These are phyloP conservation scores for Synergus laeviventris DNA, from an alignment of 2,888 invertebrate genomes.

Conservation along the genomic window DNA sequence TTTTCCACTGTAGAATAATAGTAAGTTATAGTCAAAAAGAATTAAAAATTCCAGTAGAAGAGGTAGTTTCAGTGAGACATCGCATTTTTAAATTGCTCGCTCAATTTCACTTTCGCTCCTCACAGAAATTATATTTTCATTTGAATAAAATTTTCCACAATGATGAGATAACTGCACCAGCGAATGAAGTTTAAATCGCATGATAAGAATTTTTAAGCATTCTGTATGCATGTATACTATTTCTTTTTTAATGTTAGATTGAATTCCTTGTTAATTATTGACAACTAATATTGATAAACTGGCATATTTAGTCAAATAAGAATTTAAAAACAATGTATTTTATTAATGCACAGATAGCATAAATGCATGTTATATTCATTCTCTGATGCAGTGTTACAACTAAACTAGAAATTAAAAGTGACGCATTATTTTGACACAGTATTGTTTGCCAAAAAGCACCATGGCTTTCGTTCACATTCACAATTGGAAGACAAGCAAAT, in stretches of 20 bases:
- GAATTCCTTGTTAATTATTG: neutral
- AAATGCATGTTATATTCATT: neutral
- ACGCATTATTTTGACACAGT: neutral
- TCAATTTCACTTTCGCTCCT: neutral
- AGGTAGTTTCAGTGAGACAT: too few species aligned
- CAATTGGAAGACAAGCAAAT: neutral
- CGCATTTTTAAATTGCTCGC: too few species aligned
- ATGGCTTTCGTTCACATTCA: conserved; percentile 18
- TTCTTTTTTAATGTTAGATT: neutral
- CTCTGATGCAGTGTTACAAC: neutral
- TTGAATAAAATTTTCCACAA: neutral
- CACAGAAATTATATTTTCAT: neutral
- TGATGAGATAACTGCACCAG: neutral
- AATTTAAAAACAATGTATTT: neutral
- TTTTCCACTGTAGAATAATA: too few species aligned
- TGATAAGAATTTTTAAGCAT: neutral
- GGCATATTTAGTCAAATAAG: neutral
- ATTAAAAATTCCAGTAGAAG: too few species aligned
- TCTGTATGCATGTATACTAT: neutral
- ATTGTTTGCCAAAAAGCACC: neutral
- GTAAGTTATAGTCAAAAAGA: too few species aligned
- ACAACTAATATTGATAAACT: neutral
- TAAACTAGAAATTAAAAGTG: neutral
- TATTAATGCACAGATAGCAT: too few species aligned
- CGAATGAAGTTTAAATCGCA: conserved; percentile 24